A percentile compares a stretch with the other conserved stretches of the same genome.
Conservation (phyloP, 2,888 invertebrate genomes). For the Gastracanthus pulcherrimus region DNA sequence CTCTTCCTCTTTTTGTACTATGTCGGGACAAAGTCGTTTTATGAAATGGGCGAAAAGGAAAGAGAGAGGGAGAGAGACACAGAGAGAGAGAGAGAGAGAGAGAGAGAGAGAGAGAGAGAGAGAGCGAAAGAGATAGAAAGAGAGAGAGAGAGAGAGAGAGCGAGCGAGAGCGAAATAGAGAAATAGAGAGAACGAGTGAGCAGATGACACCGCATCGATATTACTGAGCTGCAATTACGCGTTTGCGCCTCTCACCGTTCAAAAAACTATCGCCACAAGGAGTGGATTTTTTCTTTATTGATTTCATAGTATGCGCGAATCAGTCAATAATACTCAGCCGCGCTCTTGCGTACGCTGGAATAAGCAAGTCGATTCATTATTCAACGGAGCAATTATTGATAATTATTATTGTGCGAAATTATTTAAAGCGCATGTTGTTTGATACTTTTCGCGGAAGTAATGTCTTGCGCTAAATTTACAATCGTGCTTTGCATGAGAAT, state of each 20-base stretch:
- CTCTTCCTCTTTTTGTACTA: background rate
- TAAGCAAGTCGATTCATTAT: background rate
- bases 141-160: no score
- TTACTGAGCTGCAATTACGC: conserved; percentile 15
- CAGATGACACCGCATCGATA: background rate
- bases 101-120: no score
- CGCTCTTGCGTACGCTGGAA: background rate
- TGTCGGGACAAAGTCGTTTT: background rate
- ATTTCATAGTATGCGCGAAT: background rate
- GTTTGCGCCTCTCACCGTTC: background rate
- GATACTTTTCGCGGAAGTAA: no score
- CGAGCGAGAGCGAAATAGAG: no score
- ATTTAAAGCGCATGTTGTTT: background rate
- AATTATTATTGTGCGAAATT: background rate
- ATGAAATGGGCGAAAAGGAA: background rate
- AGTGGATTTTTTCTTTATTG: background rate
- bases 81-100: no score
- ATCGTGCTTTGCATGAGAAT: no score
- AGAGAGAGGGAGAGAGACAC: no score
- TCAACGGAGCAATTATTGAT: conserved; percentile 1
- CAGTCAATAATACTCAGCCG: background rate
- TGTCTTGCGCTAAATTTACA: no score
- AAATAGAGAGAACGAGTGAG: no score
- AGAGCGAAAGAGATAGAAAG: no score
- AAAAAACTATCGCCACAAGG: background rate